Percentiles rank a stretch among this genome's conserved stretches.
Conservation (phyloP, 2,113 vertebrate species). For the Esox niger region DNA sequence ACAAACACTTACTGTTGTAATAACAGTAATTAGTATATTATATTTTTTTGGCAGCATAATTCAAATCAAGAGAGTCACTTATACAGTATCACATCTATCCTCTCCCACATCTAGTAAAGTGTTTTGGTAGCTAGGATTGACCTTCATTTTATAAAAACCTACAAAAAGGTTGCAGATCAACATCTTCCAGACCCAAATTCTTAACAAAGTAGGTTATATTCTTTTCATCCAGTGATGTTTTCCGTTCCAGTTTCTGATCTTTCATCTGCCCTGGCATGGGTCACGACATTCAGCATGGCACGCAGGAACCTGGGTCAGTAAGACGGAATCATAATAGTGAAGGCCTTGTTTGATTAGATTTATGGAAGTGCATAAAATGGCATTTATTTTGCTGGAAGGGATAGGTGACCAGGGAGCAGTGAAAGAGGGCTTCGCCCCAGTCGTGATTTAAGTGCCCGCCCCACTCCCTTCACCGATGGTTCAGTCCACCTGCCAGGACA, state of each 20-base stretch:
- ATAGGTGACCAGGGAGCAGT: conserved; percentile 55
- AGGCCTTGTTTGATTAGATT: conserved; percentile 70
- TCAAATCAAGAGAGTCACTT: too few species aligned
- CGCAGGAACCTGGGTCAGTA: conserved; percentile 48
- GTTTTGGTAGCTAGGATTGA: too few species aligned
- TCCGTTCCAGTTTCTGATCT: conserved; percentile 39
- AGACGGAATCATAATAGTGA: conserved; percentile 58
- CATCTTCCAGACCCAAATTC: background rate
- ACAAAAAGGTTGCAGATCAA: conserved; percentile 38
- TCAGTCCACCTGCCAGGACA: conserved; percentile 62
- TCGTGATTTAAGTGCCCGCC: conserved; percentile 45
- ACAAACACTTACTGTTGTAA: background rate
- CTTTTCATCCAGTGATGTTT: conserved; percentile 42
- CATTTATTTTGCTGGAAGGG: conserved; percentile 65
- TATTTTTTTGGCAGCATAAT: too few species aligned
- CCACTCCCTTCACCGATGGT: conserved; percentile 38
- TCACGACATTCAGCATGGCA: conserved; percentile 45
- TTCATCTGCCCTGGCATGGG: conserved; percentile 56
- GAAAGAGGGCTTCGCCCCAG: conserved; percentile 44
- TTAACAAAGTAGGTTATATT: conserved; percentile 7
- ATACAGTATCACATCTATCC: too few species aligned
- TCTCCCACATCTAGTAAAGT: too few species aligned
- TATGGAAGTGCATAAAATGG: conserved; percentile 69
- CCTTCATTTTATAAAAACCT: background rate
- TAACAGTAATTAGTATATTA: too few species aligned